Percentiles rank a stretch among this genome's conserved stretches.
These are phyloP conservation scores for Henricia sp. DNA, from an alignment of 53 echinoderm and acorn worm genomes.

Conservation along the genomic window DNA sequence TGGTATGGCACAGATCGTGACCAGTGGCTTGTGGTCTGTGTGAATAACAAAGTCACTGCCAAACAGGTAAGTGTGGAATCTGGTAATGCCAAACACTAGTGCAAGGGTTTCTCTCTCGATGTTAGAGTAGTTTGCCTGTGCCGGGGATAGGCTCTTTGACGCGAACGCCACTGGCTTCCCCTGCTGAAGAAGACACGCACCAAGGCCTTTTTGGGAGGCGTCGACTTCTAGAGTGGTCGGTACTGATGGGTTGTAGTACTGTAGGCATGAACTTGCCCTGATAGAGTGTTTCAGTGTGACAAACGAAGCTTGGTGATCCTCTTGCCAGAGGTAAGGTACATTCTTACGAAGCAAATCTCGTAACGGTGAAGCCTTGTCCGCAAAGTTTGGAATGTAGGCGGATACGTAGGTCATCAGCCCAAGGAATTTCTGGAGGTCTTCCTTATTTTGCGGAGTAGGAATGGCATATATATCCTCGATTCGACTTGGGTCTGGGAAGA, in stretches of 20 bases:
- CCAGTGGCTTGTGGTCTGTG: conserved; percentile 69
- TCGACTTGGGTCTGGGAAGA: conserved; percentile 60
- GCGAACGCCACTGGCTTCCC: conserved; percentile 68
- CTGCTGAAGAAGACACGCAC: conserved; percentile 54
- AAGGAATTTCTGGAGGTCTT: conserved; percentile 70
- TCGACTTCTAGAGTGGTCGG: conserved; percentile 49
- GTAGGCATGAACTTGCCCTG: conserved; percentile 29
- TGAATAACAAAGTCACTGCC: conserved; percentile 54
- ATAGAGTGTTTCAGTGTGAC: conserved; percentile 25
- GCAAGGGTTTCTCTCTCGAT: conserved; percentile 49
- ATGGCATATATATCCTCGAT: conserved; percentile 58
- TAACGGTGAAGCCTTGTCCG: conserved; percentile 49
- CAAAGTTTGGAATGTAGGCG: conserved; percentile 58
- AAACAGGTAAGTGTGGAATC: conserved; percentile 72
- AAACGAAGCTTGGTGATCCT: conserved; percentile 52
- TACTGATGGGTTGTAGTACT: conserved; percentile 43
- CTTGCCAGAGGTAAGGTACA: conserved; percentile 60
- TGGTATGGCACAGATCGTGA: conserved; percentile 63
- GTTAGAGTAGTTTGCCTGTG: conserved; percentile 54
- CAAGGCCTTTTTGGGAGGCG: conserved; percentile 64
- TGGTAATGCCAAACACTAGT: conserved; percentile 54
- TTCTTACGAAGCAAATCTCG: conserved; percentile 63
- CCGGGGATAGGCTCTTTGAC: conserved; percentile 57
- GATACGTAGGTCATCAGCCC: conserved; percentile 59
- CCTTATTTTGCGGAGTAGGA: conserved; percentile 77